Base-by-base conservation (phyloP, 1,140 invertebrate species). In the Limonius californicus region DNA sequence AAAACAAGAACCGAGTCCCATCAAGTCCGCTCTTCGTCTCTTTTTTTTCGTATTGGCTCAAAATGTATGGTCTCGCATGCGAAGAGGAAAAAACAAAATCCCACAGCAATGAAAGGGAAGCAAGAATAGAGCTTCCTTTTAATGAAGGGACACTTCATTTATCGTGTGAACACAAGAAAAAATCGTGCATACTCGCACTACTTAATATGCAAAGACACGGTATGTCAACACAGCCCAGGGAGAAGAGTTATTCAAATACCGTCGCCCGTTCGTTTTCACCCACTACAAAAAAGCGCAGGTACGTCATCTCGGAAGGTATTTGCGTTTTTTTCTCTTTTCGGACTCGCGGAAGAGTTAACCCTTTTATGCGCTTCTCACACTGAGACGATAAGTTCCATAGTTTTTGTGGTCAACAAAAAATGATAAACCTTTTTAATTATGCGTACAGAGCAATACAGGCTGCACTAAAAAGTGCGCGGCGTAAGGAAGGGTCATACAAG, bases 401-500 rank as follows among this genome's bases (percentile, higher is more conserved):
- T 55, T 55, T 55, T 55, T 55, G 53, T 55, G 53, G 53, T 55
- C 53, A 55, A 14, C 53, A 55, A 55, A 55, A 55, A 55, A 55
- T 55, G 27, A 55, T 32, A 55, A 32, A 45, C 42, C 39, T n/a
- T 18, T 42, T 42, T 18, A 59, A 45, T 45, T 62, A 43, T 62
- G 14, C 53, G 18, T 16, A 18, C 2, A 23, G 15, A 55, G 8
- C 15, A 50, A 19, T 50, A 21, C 15, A 50, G 3, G 45, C 8
- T 18, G 45, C n/a, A 50, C 20, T 50, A 50, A 50, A 50, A 50
- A 50, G 15, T 50, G 6, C 42, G 23, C 23, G 23, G 3, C 23
- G 23, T 27, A 27, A 27, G 23, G 23, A 27, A 27, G 23, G 9
- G 9, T 27, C 23, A 27, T 9, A 27, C 23, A 9, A 27, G 23